Evolutionary conservation across 1,140 invertebrate species (phyloP).

Genomic region (Hyposmocoma kahamanoa): DNA sequence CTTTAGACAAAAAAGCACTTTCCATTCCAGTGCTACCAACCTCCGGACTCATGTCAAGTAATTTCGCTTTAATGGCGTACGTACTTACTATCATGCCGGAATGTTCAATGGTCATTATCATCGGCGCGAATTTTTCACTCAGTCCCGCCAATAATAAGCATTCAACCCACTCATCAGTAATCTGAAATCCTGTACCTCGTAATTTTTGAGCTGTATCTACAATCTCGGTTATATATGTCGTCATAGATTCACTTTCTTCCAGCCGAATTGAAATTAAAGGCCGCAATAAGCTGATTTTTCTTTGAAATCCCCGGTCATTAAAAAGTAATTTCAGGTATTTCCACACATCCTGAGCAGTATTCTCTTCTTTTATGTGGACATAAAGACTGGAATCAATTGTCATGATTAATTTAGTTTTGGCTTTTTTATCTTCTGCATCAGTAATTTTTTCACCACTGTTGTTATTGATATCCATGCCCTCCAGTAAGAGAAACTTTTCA

Average conservation of each 20-base stretch:
- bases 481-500: background rate
- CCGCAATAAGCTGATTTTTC: constrained; percentile 27
- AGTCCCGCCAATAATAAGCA: constrained; percentile 47
- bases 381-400: constrained; percentile 28
- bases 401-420: constrained; percentile 23
- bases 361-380: constrained; percentile 24
- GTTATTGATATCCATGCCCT: constrained; percentile 1
- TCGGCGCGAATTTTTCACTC: constrained; percentile 45
- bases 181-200: constrained; percentile 28
- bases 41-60: constrained; percentile 28
- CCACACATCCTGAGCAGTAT: constrained; percentile 27
- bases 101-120: constrained; percentile 57
- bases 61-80: constrained; percentile 51
- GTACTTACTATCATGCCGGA: constrained; percentile 31
- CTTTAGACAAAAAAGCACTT: constrained; percentile 1
- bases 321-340: constrained; percentile 24
- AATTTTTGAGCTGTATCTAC: constrained; percentile 32
- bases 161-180: constrained; percentile 47
- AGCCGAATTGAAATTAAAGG: constrained; percentile 21
- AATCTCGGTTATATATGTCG: background rate
- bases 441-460: background rate
- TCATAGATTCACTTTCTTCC: constrained; percentile 17
- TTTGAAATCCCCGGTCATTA: constrained; percentile 28
- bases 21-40: constrained; percentile 3
- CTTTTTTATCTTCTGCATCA: constrained; percentile 4